Evolutionary conservation across 2,888 invertebrate species (phyloP).

Genomic region (Spatulosminthurus flaviceps): DNA sequence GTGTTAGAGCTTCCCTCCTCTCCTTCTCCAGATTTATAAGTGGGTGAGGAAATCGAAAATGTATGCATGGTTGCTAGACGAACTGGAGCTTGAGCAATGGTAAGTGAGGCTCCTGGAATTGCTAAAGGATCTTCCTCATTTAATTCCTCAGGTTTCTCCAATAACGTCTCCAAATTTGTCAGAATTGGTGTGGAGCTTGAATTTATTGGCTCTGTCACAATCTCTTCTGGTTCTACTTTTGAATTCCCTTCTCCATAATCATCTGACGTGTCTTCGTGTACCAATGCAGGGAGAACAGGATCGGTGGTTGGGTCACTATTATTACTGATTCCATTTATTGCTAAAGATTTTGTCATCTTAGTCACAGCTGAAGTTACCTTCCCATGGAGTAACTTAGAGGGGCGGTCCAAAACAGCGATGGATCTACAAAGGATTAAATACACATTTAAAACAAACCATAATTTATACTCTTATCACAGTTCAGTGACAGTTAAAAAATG

Average conservation of each 20-base stretch:
- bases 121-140: background rate
- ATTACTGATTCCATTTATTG: background rate
- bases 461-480: no score
- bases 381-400: no score
- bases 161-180: background rate
- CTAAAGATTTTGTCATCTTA: background rate
- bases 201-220: background rate
- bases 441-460: no score
- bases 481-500: no score
- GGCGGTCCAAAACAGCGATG: no score
- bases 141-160: background rate
- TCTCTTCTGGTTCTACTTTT: background rate
- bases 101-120: background rate
- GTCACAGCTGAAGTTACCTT: background rate
- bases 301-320: background rate
- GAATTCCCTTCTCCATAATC: background rate
- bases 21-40: background rate
- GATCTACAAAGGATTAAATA: no score
- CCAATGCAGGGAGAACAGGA: background rate
- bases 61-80: slow-evolving; percentile 24
- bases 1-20: background rate
- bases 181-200: background rate
- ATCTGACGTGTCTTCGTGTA: slow-evolving; percentile 28
- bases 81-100: slow-evolving; percentile 27
- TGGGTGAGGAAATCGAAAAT: slow-evolving; percentile 16